Evolutionary conservation across 2,113 vertebrate genomes (phyloP).

Genomic region (Hippolais icterina): DNA sequence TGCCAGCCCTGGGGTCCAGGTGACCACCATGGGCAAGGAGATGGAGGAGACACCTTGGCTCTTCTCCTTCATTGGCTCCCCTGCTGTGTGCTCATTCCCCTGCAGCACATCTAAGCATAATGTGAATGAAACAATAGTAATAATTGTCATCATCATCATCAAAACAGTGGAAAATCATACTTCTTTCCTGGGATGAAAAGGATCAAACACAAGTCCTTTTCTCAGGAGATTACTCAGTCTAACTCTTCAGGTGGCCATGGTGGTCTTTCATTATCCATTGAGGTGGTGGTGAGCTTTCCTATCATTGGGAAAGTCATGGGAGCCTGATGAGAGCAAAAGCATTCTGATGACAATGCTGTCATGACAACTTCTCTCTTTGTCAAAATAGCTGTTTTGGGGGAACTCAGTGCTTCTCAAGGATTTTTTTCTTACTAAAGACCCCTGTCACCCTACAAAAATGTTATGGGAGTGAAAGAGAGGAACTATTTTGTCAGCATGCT

Average conservation of each 20-base stretch:
- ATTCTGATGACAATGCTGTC: background rate
- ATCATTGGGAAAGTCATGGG: fast-evolving
- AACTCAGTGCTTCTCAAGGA: background rate
- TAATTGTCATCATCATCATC: too few species aligned
- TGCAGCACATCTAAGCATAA: background rate
- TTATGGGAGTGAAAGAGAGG: background rate
- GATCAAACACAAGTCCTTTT: background rate
- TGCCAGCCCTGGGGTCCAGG: background rate
- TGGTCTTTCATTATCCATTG: background rate
- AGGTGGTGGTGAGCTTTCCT: background rate
- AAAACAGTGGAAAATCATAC: background rate
- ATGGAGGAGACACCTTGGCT: background rate
- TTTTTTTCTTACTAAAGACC: background rate
- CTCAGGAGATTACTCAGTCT: background rate
- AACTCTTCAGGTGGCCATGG: background rate
- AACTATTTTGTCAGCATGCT: background rate
- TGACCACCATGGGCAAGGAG: fast-evolving
- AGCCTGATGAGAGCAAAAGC: background rate
- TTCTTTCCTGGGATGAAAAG: background rate
- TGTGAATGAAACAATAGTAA: background rate
- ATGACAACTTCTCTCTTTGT: background rate
- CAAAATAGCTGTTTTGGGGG: background rate
- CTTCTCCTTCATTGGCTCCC: background rate
- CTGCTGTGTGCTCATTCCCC: background rate
- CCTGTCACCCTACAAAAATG: background rate